A percentile compares a stretch with the other conserved stretches of the same genome.
These are phyloP conservation scores for Zelleria hepariella DNA, from an alignment of 2,888 invertebrate genomes.

Conservation along the genomic window DNA sequence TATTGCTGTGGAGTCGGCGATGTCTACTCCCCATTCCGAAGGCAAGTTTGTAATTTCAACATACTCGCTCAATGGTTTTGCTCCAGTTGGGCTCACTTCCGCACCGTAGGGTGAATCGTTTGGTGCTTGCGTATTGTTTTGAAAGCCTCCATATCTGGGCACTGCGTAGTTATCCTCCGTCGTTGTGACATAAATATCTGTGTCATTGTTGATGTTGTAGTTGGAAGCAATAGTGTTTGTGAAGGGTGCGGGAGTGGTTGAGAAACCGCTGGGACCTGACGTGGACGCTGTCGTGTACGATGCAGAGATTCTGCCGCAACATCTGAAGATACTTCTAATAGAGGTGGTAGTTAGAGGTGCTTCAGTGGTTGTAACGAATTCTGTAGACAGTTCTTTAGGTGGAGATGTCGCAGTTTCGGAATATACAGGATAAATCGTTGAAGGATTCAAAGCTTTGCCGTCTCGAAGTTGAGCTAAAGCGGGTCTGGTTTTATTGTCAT, in stretches of 20 bases:
- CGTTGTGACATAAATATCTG: slow-evolving; percentile 25
- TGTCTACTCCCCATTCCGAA: slow-evolving; percentile 57
- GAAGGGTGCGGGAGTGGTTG: slow-evolving; percentile 53
- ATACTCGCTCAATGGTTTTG: slow-evolving; percentile 60
- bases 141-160: slow-evolving; percentile 51
- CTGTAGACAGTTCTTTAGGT: slow-evolving; percentile 22
- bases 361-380: slow-evolving; percentile 32
- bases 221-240: slow-evolving; percentile 55
- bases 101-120: slow-evolving; percentile 59
- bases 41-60: slow-evolving; percentile 58
- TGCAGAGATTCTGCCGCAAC: slow-evolving; percentile 59
- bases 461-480: slow-evolving; percentile 39
- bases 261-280: slow-evolving; percentile 20
- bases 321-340: slow-evolving; percentile 45
- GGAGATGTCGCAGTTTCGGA: slow-evolving; percentile 8
- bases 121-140: slow-evolving; percentile 47
- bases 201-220: slow-evolving; percentile 33
- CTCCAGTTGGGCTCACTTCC: slow-evolving; percentile 48
- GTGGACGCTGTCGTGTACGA: slow-evolving; percentile 55
- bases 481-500: slow-evolving; percentile 60
- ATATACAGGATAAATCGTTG: slow-evolving; percentile 27
- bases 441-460: slow-evolving; percentile 54
- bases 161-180: slow-evolving; percentile 44
- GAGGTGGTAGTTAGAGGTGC: slow-evolving; percentile 25
- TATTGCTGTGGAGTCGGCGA: slow-evolving; percentile 33